phyloP scores from a whole-genome alignment of 2,888 invertebrate species.

The Drosophila macrothrix region DNA sequence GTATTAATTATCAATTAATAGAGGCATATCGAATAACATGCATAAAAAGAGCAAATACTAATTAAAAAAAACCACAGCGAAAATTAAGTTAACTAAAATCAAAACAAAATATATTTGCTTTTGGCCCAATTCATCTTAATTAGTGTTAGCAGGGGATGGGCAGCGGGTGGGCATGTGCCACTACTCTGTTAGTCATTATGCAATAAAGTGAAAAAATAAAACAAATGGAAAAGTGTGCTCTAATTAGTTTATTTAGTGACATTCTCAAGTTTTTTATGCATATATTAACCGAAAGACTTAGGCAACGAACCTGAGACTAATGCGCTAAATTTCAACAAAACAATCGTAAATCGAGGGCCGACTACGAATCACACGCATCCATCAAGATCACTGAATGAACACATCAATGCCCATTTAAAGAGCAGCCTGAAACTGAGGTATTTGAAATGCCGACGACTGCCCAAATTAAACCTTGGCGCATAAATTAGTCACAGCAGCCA shows the following conservation, averaged over 20 bases:
- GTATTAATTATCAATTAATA: constrained; percentile 75
- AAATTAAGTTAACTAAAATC: not conserved
- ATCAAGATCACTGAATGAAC: constrained; percentile 74
- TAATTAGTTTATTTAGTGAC: constrained; percentile 53
- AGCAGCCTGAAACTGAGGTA: constrained; percentile 42
- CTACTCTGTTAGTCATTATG: constrained; percentile 22
- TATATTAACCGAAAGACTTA: constrained; percentile 68
- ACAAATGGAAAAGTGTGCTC: constrained; percentile 67
- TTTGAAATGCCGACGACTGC: constrained; percentile 31
- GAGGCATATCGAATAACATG: constrained; percentile 51
- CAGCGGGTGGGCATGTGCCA: constrained; percentile 26
- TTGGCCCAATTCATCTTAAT: constrained; percentile 53
- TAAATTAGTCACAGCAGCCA: constrained; percentile 65
- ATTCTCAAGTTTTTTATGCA: constrained; percentile 2
- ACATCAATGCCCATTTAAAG: constrained; percentile 78
- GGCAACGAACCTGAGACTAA: constrained; percentile 41
- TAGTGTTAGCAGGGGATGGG: constrained; percentile 7
- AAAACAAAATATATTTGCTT: constrained; percentile 11
- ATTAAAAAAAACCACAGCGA: constrained; percentile 11
- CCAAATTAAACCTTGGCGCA: constrained; percentile 71
- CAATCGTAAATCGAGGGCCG: constrained; percentile 17
- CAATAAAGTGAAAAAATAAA: constrained; percentile 17
- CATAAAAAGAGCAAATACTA: constrained; percentile 23
- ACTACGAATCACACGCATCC: constrained; percentile 52
- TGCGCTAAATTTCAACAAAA: constrained; percentile 24